phyloP scores from a whole-genome alignment of 2,797 vertebrate species.

The Distichodus sexfasciatus region DNA sequence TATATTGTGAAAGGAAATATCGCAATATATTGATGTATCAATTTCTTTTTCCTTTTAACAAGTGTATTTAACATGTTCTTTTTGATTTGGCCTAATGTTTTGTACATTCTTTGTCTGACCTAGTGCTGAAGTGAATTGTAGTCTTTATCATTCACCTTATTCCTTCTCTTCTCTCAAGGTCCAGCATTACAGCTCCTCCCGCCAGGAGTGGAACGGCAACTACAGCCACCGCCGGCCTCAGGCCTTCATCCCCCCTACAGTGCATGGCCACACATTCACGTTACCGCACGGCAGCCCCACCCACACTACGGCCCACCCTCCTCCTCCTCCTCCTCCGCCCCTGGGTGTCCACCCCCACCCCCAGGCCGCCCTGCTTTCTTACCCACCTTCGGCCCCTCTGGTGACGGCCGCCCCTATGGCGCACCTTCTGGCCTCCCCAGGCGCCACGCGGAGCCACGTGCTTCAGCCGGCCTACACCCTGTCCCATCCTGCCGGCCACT shows the following conservation, averaged over 20 bases:
- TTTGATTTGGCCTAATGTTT: no score
- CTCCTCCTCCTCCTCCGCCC: slow-evolving; percentile 73
- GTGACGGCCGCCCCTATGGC: slow-evolving; percentile 86
- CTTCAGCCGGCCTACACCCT: slow-evolving; percentile 88
- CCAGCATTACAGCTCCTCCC: slow-evolving; percentile 87
- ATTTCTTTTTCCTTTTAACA: no score
- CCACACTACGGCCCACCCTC: slow-evolving; percentile 75
- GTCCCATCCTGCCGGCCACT: slow-evolving; percentile 79
- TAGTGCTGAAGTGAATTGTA: background rate
- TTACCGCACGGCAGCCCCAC: slow-evolving; percentile 91
- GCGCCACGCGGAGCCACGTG: slow-evolving; percentile 82
- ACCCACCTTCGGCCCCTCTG: slow-evolving; percentile 82
- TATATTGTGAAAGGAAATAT: no score
- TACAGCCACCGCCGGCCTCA: slow-evolving; percentile 87
- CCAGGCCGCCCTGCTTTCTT: slow-evolving; percentile 87
- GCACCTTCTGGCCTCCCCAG: slow-evolving; percentile 93
- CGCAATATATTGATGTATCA: no score
- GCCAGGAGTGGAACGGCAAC: slow-evolving; percentile 95
- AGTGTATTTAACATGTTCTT: no score
- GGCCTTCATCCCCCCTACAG: slow-evolving; percentile 84
- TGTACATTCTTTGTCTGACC: no score
- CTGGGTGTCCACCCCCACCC: slow-evolving; percentile 80
- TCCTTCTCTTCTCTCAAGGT: slow-evolving; percentile 67
- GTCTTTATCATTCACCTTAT: background rate
- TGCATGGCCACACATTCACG: slow-evolving; percentile 86